Base-by-base conservation (phyloP, 2,888 invertebrate genomes). In the Celastrina argiolus region DNA sequence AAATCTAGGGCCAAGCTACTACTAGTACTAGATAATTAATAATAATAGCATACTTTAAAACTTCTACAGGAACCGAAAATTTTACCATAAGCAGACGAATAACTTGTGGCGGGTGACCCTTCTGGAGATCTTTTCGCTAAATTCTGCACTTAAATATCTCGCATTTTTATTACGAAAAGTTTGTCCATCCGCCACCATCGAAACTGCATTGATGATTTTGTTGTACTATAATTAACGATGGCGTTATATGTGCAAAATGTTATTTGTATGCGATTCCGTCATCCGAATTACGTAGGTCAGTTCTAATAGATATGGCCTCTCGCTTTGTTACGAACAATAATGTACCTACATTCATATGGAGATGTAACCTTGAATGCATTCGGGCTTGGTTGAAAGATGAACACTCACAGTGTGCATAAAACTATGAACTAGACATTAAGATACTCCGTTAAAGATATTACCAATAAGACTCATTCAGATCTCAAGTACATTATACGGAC, bases 261-360 rank as follows among this genome's bases (percentile, higher is more conserved):
- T 34, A 61, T 36, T 39, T 61, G 1, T 36, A 39, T 16, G 39
- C 18, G 31, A 59, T 61, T 39, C 61, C 61, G 61, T 61, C 61
- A 39, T 59, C 18, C 59, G 59, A 59, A 59, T 61, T 61, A 61
- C 61, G 61, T 61, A 36, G 39, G 61, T 61, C 61, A 61, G 61
- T 61, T 39, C 61, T 39, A 61, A 61, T 61, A 39, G 61, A 61
- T 61, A 61, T 22, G 61, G 61, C 61, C 61, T 61, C 61, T 14
- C 39, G 36, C 59, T 34, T 59, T 59, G 34, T 58, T 39, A 61
- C 22, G 22, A 22, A 61, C 39, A 61, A 61, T 61, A 51, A 51
- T 14, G 51, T 51, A 12, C 3, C 12, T 26, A 34, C n/a, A 31
- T 31, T 58, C 36, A 36, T 61, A 39, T 39, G 36, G 22, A 61